Conservation (phyloP, 2,797 vertebrate species). For the Neosalanx taihuensis region DNA sequence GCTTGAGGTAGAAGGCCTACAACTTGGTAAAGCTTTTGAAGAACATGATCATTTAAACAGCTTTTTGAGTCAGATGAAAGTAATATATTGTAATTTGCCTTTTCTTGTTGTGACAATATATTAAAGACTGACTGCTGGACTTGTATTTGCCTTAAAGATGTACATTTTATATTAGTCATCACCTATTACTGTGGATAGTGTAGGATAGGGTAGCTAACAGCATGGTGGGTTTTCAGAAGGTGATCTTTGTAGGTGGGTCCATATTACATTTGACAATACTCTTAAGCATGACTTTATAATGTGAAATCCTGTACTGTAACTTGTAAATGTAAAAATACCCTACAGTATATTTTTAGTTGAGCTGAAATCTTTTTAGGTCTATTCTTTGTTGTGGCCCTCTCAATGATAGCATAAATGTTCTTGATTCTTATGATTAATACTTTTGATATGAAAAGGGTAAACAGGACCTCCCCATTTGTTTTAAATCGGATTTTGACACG, state of each 20-base stretch:
- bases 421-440: conserved; percentile 44
- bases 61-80: conserved; percentile 16
- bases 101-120: conserved; percentile 41
- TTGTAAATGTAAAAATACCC: conserved; percentile 33
- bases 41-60: conserved; percentile 58
- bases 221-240: conserved; percentile 43
- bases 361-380: conserved; percentile 16
- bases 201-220: conserved; percentile 23
- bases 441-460: conserved; percentile 12
- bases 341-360: conserved; percentile 35
- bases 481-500: background rate
- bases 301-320: conserved; percentile 56
- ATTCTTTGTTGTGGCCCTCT: conserved; percentile 33
- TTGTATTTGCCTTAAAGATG: conserved; percentile 64
- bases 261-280: conserved; percentile 44
- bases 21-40: conserved; percentile 64
- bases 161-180: conserved; percentile 55
- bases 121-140: conserved; percentile 44
- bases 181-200: conserved; percentile 36
- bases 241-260: conserved; percentile 51
- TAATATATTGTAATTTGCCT: conserved; percentile 44
- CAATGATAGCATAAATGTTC: conserved; percentile 30
- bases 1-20: conserved; percentile 27
- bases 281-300: conserved; percentile 60
- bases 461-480: conserved; percentile 15